Conservation (phyloP, 2,113 vertebrate genomes). For the Melanostigma gelatinosum region DNA sequence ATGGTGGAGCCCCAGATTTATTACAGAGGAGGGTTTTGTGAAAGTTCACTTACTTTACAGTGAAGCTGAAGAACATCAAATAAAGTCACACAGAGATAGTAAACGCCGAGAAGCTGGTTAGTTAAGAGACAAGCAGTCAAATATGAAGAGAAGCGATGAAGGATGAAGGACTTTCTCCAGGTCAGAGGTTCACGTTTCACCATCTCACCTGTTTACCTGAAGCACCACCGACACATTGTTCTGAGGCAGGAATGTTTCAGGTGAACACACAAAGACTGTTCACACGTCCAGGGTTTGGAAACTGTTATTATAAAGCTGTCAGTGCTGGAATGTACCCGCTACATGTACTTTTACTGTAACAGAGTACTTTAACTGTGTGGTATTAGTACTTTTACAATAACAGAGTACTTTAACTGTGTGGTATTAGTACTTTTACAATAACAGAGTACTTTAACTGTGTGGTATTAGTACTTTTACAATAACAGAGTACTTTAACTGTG, state of each 20-base stretch:
- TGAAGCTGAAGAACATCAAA: neutral
- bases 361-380: too few species aligned
- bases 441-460: too few species aligned
- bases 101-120: neutral
- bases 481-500: too few species aligned
- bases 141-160: neutral
- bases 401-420: too few species aligned
- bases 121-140: neutral
- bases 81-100: neutral
- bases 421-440: too few species aligned
- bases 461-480: too few species aligned
- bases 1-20: constrained; percentile 73
- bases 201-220: neutral
- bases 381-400: too few species aligned
- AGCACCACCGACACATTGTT: neutral
- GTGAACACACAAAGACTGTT: too few species aligned
- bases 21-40: constrained; percentile 64
- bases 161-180: neutral
- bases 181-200: neutral
- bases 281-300: too few species aligned
- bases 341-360: too few species aligned
- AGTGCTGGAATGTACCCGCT: too few species aligned
- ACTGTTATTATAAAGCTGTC: too few species aligned
- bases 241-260: neutral
- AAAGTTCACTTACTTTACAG: constrained; percentile 55